phyloP scores from a whole-genome alignment of 2,888 invertebrate genomes.

The Amiota mariae region DNA sequence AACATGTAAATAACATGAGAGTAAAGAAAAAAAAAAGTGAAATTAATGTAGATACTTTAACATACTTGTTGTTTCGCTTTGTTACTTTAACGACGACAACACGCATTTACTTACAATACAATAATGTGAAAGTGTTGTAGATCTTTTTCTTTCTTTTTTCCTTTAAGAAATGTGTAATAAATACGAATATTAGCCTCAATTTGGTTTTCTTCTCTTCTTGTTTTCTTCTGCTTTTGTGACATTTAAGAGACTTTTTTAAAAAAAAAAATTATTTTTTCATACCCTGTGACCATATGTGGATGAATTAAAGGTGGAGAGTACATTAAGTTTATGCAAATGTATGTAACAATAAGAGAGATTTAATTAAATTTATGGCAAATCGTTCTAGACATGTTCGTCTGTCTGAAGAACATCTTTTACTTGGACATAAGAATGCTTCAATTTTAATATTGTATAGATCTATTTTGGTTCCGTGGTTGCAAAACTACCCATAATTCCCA shows the following conservation, averaged over 20 bases:
- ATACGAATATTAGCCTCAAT: conserved; percentile 67
- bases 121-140: conserved; percentile 41
- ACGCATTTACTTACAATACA: neutral
- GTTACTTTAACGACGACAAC: neutral
- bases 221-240: conserved; percentile 18
- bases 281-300: neutral
- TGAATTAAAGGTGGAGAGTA: too few relatives aligned
- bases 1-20: neutral
- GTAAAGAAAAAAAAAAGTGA: conserved; percentile 32
- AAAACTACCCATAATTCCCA: too few relatives aligned
- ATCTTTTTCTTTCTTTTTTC: neutral
- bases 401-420: too few relatives aligned
- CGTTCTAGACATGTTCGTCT: too few relatives aligned
- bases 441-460: too few relatives aligned
- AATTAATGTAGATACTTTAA: conserved; percentile 29
- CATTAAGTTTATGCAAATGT: too few relatives aligned
- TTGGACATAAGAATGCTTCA: too few relatives aligned
- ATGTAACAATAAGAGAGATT: too few relatives aligned
- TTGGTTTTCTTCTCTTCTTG: conserved; percentile 24
- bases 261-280: conserved; percentile 10
- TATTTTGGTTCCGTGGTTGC: too few relatives aligned
- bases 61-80: conserved; percentile 12
- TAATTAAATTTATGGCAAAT: too few relatives aligned
- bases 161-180: conserved; percentile 48
- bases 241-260: conserved; percentile 3